Evolutionary conservation across 2,113 vertebrate genomes (phyloP), one percentile per base, ranked within the genome.

Genomic region (Galbula dea): DNA sequence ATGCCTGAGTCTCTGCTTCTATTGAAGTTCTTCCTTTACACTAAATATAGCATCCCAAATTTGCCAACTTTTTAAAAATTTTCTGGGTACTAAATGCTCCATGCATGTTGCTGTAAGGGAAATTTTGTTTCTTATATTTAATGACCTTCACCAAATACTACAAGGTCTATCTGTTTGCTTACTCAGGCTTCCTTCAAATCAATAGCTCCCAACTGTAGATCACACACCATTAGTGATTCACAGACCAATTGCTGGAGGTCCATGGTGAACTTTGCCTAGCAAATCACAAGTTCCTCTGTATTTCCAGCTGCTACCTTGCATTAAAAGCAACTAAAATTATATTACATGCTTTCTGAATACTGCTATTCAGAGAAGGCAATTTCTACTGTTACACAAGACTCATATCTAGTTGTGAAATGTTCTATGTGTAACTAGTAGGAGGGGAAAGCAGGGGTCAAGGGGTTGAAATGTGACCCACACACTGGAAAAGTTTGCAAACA

Each of bases 101-200:
- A 52, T 49, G 7, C 7, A 48, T 24, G 15, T 62, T 72, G 20
- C 36, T 85, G 49, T 59, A 85, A 32, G 45, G 29, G 15, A 86
- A 89, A 83, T 51, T 55, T 63, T 62, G 7, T 82, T 92, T 85
- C 23, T 73, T 57, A 20, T 58, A 26, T 76, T 91, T 87, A 66
- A 39, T 94, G 82, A 91, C 87, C 93, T 96, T 95, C 82, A 92
- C 34, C 69, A 54, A 46, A 51, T 37, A 73, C 29, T 86, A 69
- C 71, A 92, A 89, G 67, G 71, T 89, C 39, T 87, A 30, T 69
- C 78, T 90, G 51, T 83, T 95, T 90, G 63, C 36, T 85, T 81
- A 52, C 34, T 81, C 2, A 2, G 36, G 13, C 19, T 92, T 92
- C 83, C 58, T 90, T 84, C 51, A 69, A 79, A 79, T 93, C 91